Evolutionary conservation across 2,888 invertebrate genomes (phyloP).

Genomic region (Ophioninae sp.): DNA sequence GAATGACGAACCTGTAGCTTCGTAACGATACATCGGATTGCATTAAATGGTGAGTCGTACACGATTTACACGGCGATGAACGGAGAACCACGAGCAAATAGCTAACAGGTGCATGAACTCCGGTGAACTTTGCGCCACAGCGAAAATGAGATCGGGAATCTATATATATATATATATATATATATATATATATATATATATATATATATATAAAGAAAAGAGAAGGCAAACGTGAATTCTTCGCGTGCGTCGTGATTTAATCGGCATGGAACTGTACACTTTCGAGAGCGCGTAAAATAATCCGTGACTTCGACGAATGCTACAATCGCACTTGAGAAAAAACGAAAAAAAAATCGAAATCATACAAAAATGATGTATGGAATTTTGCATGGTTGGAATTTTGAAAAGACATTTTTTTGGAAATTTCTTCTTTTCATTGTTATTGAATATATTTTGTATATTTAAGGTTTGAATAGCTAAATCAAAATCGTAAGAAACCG

Average conservation of each 20-base stretch:
- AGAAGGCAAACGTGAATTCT: constrained; percentile 17
- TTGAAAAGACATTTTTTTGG: background rate
- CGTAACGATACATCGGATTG: constrained; percentile 6
- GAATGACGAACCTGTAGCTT: background rate
- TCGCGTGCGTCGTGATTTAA: constrained; percentile 32
- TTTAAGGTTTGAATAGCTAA: no score
- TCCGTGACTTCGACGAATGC: constrained; percentile 6
- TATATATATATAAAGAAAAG: background rate
- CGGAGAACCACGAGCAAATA: constrained; percentile 5
- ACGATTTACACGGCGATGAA: background rate
- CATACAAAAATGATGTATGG: background rate
- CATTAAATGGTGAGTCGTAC: background rate
- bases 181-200: background rate
- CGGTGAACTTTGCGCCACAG: constrained; percentile 52
- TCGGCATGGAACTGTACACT: constrained; percentile 18
- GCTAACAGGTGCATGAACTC: constrained; percentile 59
- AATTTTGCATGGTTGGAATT: no score
- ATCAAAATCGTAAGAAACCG: no score
- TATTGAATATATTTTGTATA: no score
- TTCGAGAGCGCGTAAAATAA: constrained; percentile 30
- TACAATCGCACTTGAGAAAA: background rate
- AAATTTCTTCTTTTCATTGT: background rate
- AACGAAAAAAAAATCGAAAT: background rate
- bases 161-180: background rate
- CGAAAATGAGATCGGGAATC: constrained; percentile 46